A percentile compares a stretch with the other conserved stretches of the same genome.
phyloP scores from a whole-genome alignment of 37 sponge, comb jelly and placozoan species.

The Crambe crambe region DNA sequence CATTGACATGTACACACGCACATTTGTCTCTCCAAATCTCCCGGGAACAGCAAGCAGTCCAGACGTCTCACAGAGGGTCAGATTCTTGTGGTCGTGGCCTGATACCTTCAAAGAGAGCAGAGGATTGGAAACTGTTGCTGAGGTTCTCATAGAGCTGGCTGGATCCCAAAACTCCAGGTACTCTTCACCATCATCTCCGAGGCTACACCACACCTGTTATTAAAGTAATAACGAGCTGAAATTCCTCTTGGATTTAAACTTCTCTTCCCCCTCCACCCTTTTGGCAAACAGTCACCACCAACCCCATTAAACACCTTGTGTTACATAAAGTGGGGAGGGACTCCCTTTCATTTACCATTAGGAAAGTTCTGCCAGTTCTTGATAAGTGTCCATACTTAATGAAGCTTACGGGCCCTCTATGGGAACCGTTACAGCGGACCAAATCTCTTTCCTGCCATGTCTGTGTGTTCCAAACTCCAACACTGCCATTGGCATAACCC shows the following conservation, averaged over 20 bases:
- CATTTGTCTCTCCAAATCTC: constrained; percentile 34
- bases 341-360: neutral
- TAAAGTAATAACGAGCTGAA: no score
- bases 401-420: neutral
- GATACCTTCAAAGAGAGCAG: neutral
- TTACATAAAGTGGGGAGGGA: no score
- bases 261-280: no score
- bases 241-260: no score
- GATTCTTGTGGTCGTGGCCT: neutral
- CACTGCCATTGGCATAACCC: constrained; percentile 11
- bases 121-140: neutral
- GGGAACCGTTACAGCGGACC: neutral
- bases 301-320: neutral
- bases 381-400: constrained; percentile 18
- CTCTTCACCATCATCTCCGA: neutral
- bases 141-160: neutral
- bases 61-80: constrained; percentile 2
- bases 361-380: neutral
- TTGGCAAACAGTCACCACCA: neutral
- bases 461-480: constrained; percentile 16
- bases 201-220: no score
- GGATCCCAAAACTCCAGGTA: neutral
- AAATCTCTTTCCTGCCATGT: constrained; percentile 5
- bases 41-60: constrained; percentile 26
- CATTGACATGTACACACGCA: constrained; percentile 18